These are phyloP conservation scores for Caranx ignobilis DNA, from an alignment of 2,113 vertebrate genomes.

Conservation along the genomic window DNA sequence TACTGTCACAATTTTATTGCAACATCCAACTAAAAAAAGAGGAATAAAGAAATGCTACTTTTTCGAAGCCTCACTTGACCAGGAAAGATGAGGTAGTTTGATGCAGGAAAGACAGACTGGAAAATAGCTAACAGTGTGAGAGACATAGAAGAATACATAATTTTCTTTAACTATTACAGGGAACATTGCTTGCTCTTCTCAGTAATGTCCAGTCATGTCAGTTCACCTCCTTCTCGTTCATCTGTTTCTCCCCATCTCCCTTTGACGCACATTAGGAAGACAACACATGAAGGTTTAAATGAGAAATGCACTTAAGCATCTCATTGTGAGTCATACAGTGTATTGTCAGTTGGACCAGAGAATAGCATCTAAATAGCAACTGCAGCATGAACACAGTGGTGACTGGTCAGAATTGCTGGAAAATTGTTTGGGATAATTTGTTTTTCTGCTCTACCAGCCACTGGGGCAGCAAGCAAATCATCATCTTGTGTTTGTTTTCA, in stretches of 20 bases:
- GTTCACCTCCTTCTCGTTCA: neutral
- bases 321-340: slow-evolving; percentile 24
- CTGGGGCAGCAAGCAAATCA: slow-evolving; percentile 3
- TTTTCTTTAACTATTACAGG: slow-evolving; percentile 5
- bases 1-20: neutral
- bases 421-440: slow-evolving; percentile 26
- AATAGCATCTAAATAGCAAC: slow-evolving; percentile 13
- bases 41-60: neutral
- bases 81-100: neutral
- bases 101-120: neutral
- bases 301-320: slow-evolving; percentile 18
- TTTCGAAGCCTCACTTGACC: neutral
- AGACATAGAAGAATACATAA: neutral
- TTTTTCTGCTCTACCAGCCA: slow-evolving; percentile 25
- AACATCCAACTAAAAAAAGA: neutral
- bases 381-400: neutral
- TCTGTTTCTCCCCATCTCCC: neutral
- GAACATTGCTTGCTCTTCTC: slow-evolving; percentile 17
- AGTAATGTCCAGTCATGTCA: neutral
- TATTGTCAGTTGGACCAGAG: neutral
- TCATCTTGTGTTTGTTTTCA: slow-evolving; percentile 40
- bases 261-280: slow-evolving; percentile 18
- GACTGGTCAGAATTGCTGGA: slow-evolving; percentile 20
- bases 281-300: slow-evolving; percentile 11
- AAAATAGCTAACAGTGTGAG: neutral